Base-by-base conservation (phyloP, 2,113 vertebrate genomes). In the Sisor rabdophorus region DNA sequence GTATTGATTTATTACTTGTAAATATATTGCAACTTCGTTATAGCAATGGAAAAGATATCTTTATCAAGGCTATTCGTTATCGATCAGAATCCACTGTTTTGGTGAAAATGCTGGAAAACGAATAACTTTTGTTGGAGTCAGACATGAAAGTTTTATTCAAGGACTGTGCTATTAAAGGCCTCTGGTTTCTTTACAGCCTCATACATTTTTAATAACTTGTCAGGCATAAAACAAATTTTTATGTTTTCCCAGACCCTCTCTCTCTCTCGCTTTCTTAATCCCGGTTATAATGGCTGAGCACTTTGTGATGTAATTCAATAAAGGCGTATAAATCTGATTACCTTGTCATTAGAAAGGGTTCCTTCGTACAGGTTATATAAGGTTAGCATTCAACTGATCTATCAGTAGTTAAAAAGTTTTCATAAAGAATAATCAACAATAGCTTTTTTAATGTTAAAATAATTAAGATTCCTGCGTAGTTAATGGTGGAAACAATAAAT, bases 111-210 rank as follows among this genome's bases (percentile, higher is more conserved):
- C 70, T 63, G 32, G 48, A 73, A 80, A 78, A 83, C 61, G 64
- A 80, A 83, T 83, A 73, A 74, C 78, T 53, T 11, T 50, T 70
- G 75, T 80, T 79, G 63, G 55, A 50, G 68, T 72, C 17, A 12
- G 22, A 55, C 71, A 78, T 84, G 30, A 80, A 84, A 80, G 56
- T 80, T 84, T 84, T 64, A 78, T 81, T 56, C 48, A 63, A 74
- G 75, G 75, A 79, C 65, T 71, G 73, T 36, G 68, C 19, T n/a
- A 72, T n/a, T 44, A 71, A 76, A 80, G 72, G 73, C 77, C 75
- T 64, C 71, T 78, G 80, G 75, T 80, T 78, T 71, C 75, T 75
- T 44, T 56, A 10, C 10, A 13, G 15, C 54, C 54, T 17, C 67
- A 63, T 83, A 65, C 59, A 83, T 83, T 81, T 81, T 80, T 78